Percentiles rank a stretch among this genome's conserved stretches.
phyloP scores from a whole-genome alignment of 2,113 vertebrate genomes.

The Choloepus hoffmanni region DNA sequence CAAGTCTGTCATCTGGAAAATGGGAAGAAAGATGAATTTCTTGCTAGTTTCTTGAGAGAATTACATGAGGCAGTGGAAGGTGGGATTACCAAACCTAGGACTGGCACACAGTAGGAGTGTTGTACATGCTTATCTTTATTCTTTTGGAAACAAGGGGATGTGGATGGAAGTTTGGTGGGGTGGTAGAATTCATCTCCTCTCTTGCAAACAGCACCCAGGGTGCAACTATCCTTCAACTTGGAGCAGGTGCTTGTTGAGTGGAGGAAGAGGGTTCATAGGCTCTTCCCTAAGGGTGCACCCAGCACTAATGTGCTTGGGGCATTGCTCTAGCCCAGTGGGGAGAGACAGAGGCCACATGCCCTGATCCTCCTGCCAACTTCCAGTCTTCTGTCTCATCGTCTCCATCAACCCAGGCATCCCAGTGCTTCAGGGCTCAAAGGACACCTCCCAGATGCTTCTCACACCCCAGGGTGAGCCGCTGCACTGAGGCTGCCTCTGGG shows the following conservation, averaged over 20 bases:
- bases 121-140: rapidly evolving
- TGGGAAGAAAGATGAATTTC: not conserved
- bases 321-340: not conserved
- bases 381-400: not conserved
- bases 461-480: not conserved
- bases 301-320: not conserved
- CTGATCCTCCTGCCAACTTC: not conserved
- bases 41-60: not conserved
- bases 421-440: not conserved
- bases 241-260: rapidly evolving
- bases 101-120: not conserved
- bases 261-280: not conserved
- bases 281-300: not conserved
- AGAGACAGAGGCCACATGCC: rapidly evolving
- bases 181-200: not conserved
- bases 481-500: not conserved
- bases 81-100: not conserved
- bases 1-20: not conserved
- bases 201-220: rapidly evolving
- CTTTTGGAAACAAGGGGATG: not conserved
- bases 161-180: not conserved
- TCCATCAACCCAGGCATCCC: not conserved
- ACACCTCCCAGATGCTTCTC: not conserved
- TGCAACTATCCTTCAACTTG: not conserved
- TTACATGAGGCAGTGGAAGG: not conserved